Evolutionary conservation across 2,888 invertebrate species (phyloP), one percentile per base, ranked within the genome.

Genomic region (Microdon myrmicae): DNA sequence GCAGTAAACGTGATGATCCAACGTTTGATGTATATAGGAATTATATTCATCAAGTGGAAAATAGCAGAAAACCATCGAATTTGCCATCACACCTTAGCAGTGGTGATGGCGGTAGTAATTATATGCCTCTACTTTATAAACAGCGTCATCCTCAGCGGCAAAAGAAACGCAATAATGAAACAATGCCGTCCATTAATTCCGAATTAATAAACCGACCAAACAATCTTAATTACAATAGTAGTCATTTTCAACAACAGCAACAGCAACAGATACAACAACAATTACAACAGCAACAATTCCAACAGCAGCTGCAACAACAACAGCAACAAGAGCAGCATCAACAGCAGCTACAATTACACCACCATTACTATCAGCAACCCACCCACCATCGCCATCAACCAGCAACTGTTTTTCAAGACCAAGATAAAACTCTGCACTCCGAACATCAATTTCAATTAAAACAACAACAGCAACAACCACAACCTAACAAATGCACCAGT

Each of bases 401-500:
- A 19, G 13, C 44, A 31, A n/a, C n/a, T n/a, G n/a, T n/a, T n/a
- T n/a, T n/a, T n/a, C n/a, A n/a, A n/a, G n/a, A n/a, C n/a, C n/a
- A n/a, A n/a, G n/a, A n/a, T n/a, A n/a, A 5, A 32, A 51, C 35
- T 51, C 54, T 39, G 5, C n/a, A n/a, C n/a, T 14, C 25, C 67
- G 64, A 70, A 69, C 68, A 71, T 68, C 67, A 68, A 49, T 67
- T 73, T 54, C 70, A 72, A 28, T 38, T 39, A 23, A 25, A 71
- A 48, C 68, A 68, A 45, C 70, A 70, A 68, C 70, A 70, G 56
- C 68, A 68, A 25, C 71, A 71, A 44, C 68, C 68, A 64, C 72
- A 72, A 69, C 71, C 71, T 67, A 68, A 68, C 51, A 68, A 66
- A 39, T n/a, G n/a, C n/a, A n/a, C n/a, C n/a, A 68, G 73, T 60